Evolutionary conservation across 2,888 invertebrate genomes (phyloP), one percentile per base, ranked within the genome.

Genomic region (Eurytoma adleriae): DNA sequence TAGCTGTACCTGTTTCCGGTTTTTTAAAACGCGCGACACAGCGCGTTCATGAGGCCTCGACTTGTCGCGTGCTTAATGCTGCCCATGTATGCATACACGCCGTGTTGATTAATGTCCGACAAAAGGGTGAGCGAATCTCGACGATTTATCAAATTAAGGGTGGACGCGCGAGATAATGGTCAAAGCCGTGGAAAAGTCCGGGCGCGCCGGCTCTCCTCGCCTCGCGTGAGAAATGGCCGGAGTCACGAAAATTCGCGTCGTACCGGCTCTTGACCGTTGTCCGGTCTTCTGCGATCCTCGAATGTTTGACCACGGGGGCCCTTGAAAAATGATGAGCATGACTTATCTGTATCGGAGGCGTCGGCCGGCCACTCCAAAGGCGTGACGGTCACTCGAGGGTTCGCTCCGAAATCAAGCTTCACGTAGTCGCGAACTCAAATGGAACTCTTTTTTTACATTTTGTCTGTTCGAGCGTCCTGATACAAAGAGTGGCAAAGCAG

Each of bases 81-180:
- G 86, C 83, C 86, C 88, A 91, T 91, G 87, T 90, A 90, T 90
- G 90, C 90, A 90, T 90, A 89, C 86, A 87, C 86, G 84, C 85
- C 84, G 81, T 79, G 86, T 86, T 90, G 90, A 91, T 91, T 90
- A 90, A 91, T 90, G 89, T 85, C 40, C 64, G 59, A 24, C 64
- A 59, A 62, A 20, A 20, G 54, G 16, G 68, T 64, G 72, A 61
- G 89, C 89, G 87, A 89, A 90, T 90, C 89, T 86, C 85, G 86
- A 85, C 90, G 88, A 90, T 90, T 90, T 90, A 90, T 90, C 90
- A 90, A 90, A 90, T 90, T 90, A 90, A 90, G 88, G 89, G 90
- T 89, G 89, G 89, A 87, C 86, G 85, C 83, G 86, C 87, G 85
- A 90, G 89, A 90, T 90, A 88, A 90, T 90, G 89, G 85, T 86